phyloP scores from a whole-genome alignment of 2,888 invertebrate species.

The Thumatha senex region DNA sequence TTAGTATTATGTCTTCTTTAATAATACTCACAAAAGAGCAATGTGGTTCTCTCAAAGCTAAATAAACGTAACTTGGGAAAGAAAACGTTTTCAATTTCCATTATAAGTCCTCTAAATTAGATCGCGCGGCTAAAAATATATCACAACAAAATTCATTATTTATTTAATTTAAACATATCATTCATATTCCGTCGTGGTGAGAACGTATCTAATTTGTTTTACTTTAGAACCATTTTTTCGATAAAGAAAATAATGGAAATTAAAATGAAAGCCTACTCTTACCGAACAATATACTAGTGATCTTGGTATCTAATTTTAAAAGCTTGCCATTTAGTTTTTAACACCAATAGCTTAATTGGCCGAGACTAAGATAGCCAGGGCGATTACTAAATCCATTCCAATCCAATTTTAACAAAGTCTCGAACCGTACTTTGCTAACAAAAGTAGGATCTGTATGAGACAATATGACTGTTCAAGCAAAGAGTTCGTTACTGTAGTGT shows the following conservation, averaged over 20 bases:
- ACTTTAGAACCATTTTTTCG: slow-evolving; percentile 7
- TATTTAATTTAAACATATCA: neutral
- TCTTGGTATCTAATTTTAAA: slow-evolving; percentile 15
- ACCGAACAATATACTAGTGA: slow-evolving; percentile 14
- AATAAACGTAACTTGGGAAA: neutral
- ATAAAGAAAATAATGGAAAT: slow-evolving; percentile 20
- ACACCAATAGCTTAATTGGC: slow-evolving; percentile 37
- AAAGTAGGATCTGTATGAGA: slow-evolving; percentile 38
- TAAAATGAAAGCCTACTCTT: slow-evolving; percentile 11
- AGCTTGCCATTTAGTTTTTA: slow-evolving; percentile 1
- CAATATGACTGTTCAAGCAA: slow-evolving; percentile 27
- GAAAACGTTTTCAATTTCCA: neutral
- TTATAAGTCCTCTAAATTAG: neutral
- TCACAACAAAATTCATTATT: too few relatives aligned
- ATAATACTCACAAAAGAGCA: neutral
- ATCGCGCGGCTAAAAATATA: neutral
- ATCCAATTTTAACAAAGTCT: slow-evolving; percentile 35
- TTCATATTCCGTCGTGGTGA: neutral
- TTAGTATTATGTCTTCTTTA: too few relatives aligned
- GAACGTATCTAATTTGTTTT: neutral
- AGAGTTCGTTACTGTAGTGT: slow-evolving; percentile 15
- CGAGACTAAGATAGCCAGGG: slow-evolving; percentile 16
- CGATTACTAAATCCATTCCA: slow-evolving; percentile 21
- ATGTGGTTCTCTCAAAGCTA: neutral
- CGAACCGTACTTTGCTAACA: slow-evolving; percentile 32